Evolutionary conservation across 2,888 invertebrate species (phyloP).

Genomic region (Cephus nigrinus): DNA sequence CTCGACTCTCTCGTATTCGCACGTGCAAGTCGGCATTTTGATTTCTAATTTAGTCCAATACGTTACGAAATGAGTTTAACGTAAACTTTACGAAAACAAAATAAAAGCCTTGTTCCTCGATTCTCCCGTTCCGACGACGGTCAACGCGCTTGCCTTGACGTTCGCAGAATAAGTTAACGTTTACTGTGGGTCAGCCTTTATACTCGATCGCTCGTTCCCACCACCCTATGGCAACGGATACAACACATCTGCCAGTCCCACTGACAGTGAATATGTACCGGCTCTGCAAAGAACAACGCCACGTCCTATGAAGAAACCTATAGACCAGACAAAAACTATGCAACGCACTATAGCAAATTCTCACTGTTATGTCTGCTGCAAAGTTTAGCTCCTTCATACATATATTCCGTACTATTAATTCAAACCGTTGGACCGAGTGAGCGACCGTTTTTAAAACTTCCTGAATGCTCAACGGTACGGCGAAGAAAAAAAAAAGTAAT

Average conservation of each 20-base stretch:
- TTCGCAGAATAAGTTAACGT: slow-evolving; percentile 1
- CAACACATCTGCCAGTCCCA: neutral
- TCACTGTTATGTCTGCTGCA: neutral
- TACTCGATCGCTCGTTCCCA: slow-evolving; percentile 4
- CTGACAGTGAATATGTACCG: neutral
- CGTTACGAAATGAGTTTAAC: neutral
- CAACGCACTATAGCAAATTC: neutral
- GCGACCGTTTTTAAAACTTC: neutral
- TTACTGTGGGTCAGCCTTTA: neutral
- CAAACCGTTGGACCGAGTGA: neutral
- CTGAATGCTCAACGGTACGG: neutral
- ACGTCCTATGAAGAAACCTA: neutral
- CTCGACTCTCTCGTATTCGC: slow-evolving; percentile 33
- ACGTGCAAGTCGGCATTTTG: slow-evolving; percentile 54
- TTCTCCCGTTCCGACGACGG: neutral
- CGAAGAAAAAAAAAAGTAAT: neutral
- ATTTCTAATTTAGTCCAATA: neutral
- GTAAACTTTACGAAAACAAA: neutral
- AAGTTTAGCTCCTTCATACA: neutral
- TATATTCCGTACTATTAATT: neutral
- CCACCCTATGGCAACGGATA: neutral
- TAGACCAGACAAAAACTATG: neutral
- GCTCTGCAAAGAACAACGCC: neutral
- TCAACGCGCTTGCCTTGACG: neutral
- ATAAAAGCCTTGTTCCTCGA: neutral